Base-by-base conservation (phyloP, 1,140 invertebrate species). In the Nixonia krombeini region DNA sequence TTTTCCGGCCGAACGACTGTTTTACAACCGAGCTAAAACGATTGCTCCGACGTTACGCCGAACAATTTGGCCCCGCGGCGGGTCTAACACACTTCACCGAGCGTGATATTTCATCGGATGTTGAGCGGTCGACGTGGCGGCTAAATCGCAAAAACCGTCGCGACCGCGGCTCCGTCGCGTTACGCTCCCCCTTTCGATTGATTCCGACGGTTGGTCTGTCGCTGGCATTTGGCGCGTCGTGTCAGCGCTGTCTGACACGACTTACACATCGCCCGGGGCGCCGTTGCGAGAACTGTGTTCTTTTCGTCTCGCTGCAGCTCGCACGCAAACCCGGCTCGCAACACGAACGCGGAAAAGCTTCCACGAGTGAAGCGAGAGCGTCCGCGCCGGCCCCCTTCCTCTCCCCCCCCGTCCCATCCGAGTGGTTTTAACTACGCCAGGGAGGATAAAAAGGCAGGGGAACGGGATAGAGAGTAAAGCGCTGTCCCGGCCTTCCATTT, bases 341-440 rank as follows among this genome's bases (percentile, higher is more conserved):
- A 50, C 55, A 58, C 46, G 55, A 58, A 58, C 10, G 46, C 46
- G 40, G 46, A 50, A 58, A 58, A 58, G 55, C 46, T 44, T 35
- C 42, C 44, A 41, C 33, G 53, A 56, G 55, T 35, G 45, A 58
- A 58, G 50, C 40, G 28, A 58, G 46, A 58, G n/a, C n/a, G n/a
- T n/a, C n/a, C n/a, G n/a, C n/a, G n/a, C n/a, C n/a, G n/a, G n/a
- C n/a, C n/a, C n/a, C n/a, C n/a, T n/a, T n/a, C n/a, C n/a, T n/a
- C n/a, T n/a, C n/a, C n/a, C n/a, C n/a, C 37, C 35, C 40, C 55
- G 21, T 26, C 37, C 49, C 26, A n/a, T n/a, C 33, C 18, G 45
- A 46, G 50, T 12, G 50, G 28, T 38, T 49, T 38, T 29, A 25
- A 38, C 35, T 28, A 28, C 47, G 29, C 51, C 18, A 47, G 45